Conservation (phyloP, 2,113 vertebrate species). For the Elephas maximus region DNA sequence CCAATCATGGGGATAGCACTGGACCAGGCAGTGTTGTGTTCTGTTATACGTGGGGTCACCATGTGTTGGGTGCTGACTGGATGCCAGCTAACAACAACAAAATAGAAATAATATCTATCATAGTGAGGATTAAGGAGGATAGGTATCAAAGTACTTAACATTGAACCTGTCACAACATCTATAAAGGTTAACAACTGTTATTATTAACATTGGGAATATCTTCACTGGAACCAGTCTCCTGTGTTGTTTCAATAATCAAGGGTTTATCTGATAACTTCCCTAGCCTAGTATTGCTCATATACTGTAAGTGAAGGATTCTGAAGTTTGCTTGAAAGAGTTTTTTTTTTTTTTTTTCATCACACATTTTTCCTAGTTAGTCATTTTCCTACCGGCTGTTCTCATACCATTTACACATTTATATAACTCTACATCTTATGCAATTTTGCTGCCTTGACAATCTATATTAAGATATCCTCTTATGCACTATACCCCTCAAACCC, state of each 20-base stretch:
- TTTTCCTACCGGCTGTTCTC: conserved; percentile 9
- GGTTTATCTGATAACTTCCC: neutral
- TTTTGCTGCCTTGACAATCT: neutral
- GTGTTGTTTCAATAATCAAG: neutral
- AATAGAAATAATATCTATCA: neutral
- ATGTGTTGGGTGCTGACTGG: neutral
- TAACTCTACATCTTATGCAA: neutral
- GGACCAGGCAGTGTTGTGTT: neutral
- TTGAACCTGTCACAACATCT: neutral
- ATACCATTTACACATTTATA: neutral
- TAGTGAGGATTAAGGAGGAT: neutral
- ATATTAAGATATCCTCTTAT: neutral
- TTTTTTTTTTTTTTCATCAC: neutral
- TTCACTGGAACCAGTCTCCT: neutral
- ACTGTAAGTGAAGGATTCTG: neutral
- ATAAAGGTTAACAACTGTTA: neutral
- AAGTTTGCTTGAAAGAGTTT: neutral
- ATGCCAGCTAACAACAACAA: neutral
- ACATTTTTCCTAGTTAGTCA: neutral
- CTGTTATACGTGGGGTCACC: neutral
- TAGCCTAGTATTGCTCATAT: neutral
- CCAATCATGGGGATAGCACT: neutral
- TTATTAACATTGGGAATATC: neutral
- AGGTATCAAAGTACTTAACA: neutral
- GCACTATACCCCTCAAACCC: neutral